Conservation (phyloP, 2,113 vertebrate species). For the Piprites chloris region DNA sequence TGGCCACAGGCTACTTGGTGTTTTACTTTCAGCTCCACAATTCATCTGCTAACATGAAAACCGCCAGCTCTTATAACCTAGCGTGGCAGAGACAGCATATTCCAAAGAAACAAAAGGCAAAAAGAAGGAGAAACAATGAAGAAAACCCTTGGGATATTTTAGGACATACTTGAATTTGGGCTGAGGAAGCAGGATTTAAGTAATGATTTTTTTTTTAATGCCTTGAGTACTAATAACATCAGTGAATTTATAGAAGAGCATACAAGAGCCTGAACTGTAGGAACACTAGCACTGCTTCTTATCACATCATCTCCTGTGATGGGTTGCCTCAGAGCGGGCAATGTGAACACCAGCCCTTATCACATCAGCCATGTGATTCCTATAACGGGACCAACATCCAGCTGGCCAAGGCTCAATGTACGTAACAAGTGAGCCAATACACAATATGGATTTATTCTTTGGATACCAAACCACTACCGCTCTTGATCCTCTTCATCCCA, state of each 20-base stretch:
- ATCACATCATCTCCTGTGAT: background rate
- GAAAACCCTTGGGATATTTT: background rate
- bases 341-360: background rate
- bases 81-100: background rate
- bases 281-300: background rate
- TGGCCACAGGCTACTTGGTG: background rate
- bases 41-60: background rate
- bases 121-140: background rate
- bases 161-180: background rate
- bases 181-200: background rate
- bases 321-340: background rate
- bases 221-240: background rate
- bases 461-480: background rate
- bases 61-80: background rate
- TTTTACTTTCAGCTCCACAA: background rate
- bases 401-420: background rate
- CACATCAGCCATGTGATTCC: background rate
- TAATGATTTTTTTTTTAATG: background rate
- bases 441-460: background rate
- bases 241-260: background rate
- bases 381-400: background rate
- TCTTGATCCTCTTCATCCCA: background rate
- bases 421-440: background rate
- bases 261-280: background rate
- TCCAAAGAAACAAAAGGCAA: background rate